Percentiles rank a stretch among this genome's conserved stretches.
Conservation (phyloP, 2,888 invertebrate species). For the Epinotia brunnichana region DNA sequence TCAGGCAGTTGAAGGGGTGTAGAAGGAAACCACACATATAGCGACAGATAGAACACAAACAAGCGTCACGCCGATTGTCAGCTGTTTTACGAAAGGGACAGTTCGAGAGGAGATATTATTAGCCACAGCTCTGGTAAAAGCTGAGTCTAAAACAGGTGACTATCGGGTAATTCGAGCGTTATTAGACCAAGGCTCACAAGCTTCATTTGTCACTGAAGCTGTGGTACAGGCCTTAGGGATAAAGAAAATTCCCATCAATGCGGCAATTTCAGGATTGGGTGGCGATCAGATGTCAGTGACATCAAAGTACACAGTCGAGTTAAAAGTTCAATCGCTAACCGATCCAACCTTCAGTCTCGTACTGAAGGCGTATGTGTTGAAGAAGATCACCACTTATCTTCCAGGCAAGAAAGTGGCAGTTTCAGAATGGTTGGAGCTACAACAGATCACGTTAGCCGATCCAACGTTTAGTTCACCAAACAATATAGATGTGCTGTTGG, state of each 20-base stretch:
- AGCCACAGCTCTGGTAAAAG: neutral
- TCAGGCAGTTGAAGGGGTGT: too few relatives aligned
- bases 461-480: slow-evolving; percentile 15
- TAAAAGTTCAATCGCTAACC: slow-evolving; percentile 5
- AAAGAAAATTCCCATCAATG: slow-evolving; percentile 44
- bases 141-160: neutral
- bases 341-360: slow-evolving; percentile 3
- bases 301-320: slow-evolving; percentile 41
- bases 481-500: slow-evolving; percentile 33
- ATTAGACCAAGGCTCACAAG: slow-evolving; percentile 52
- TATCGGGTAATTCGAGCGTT: slow-evolving; percentile 45
- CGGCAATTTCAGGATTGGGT: slow-evolving; percentile 46
- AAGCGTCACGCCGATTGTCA: neutral
- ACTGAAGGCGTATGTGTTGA: slow-evolving; percentile 16
- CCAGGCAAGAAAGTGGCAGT: neutral
- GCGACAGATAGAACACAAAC: too few relatives aligned
- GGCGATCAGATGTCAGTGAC: slow-evolving; percentile 1
- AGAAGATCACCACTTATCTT: slow-evolving; percentile 1
- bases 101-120: too few relatives aligned
- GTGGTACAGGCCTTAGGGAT: slow-evolving; percentile 47
- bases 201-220: slow-evolving; percentile 51
- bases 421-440: neutral
- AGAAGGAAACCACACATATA: too few relatives aligned
- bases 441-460: slow-evolving; percentile 31
- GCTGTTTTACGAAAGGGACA: neutral